phyloP scores from a whole-genome alignment of 2,797 vertebrate genomes.

The Acridotheres tristis region DNA sequence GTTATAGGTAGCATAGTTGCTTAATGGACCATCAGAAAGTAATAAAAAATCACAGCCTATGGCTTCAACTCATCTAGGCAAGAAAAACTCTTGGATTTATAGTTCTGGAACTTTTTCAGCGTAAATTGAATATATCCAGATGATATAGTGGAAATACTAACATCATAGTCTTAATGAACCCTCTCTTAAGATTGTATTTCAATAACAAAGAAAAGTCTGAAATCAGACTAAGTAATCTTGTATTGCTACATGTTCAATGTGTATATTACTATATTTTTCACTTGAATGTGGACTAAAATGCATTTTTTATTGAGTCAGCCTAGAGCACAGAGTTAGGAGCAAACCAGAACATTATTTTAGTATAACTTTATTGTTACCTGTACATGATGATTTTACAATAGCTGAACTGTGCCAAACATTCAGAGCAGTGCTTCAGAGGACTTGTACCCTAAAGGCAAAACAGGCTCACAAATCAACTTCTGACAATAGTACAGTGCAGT shows the following conservation, averaged over 20 bases:
- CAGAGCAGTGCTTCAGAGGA: not conserved
- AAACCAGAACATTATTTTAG: conserved; percentile 29
- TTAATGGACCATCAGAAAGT: conserved; percentile 33
- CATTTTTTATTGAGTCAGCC: not conserved
- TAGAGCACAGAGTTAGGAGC: not conserved
- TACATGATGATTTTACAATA: not conserved
- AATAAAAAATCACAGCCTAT: conserved; percentile 33
- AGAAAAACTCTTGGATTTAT: conserved; percentile 16
- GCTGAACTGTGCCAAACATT: conserved; percentile 19
- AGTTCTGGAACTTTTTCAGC: not conserved
- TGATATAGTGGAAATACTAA: conserved; percentile 1
- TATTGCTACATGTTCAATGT: not conserved
- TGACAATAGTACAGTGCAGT: not conserved
- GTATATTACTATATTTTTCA: conserved; percentile 6
- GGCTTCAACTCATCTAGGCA: not conserved
- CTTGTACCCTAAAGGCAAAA: conserved; percentile 39
- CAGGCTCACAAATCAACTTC: conserved; percentile 7
- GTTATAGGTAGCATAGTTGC: conserved; percentile 9
- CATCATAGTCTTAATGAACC: not conserved
- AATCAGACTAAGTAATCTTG: not conserved
- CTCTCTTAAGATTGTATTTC: conserved; percentile 1
- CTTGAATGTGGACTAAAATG: not conserved
- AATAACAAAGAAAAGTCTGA: not conserved
- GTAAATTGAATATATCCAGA: not conserved
- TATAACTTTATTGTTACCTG: conserved; percentile 26